phyloP scores from a whole-genome alignment of 1,140 invertebrate species.

The Tetranychus urticae region DNA sequence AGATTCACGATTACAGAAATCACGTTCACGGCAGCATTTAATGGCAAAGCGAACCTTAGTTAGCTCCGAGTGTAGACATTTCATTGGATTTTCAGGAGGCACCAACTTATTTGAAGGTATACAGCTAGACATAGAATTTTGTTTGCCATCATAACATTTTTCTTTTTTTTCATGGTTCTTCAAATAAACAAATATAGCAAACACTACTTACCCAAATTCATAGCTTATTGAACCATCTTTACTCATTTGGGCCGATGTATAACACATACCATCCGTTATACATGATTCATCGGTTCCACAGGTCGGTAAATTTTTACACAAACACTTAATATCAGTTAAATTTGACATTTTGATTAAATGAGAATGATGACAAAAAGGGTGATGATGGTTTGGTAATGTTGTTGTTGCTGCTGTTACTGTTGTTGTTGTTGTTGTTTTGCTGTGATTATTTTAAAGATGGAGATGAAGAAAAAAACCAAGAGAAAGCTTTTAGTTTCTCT shows the following conservation, averaged over 20 bases:
- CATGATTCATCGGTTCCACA: constrained; percentile 29
- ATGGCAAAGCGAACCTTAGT: constrained; percentile 24
- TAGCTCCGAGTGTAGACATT: constrained; percentile 32
- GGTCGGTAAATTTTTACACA: background rate
- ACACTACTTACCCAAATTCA: constrained; percentile 39
- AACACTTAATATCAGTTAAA: background rate
- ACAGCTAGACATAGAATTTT: constrained; percentile 28
- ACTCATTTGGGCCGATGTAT: constrained; percentile 43
- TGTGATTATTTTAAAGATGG: too few relatives aligned
- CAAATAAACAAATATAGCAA: background rate
- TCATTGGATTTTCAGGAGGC: constrained; percentile 39
- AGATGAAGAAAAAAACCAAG: too few relatives aligned
- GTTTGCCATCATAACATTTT: background rate
- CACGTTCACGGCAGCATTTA: constrained; percentile 36
- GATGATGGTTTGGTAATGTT: too few relatives aligned
- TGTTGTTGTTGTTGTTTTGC: too few relatives aligned
- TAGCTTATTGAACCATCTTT: constrained; percentile 32
- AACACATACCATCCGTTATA: constrained; percentile 65
- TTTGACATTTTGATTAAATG: too few relatives aligned
- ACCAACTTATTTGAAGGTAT: constrained; percentile 37
- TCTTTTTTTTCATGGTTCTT: background rate
- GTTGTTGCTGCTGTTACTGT: too few relatives aligned
- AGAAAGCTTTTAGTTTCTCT: too few relatives aligned
- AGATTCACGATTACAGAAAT: constrained; percentile 33
- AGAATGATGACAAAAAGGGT: too few relatives aligned